Evolutionary conservation across 2,113 vertebrate species (phyloP), one percentile per base, ranked within the genome.

Genomic region (Nannobrachium achirus): DNA sequence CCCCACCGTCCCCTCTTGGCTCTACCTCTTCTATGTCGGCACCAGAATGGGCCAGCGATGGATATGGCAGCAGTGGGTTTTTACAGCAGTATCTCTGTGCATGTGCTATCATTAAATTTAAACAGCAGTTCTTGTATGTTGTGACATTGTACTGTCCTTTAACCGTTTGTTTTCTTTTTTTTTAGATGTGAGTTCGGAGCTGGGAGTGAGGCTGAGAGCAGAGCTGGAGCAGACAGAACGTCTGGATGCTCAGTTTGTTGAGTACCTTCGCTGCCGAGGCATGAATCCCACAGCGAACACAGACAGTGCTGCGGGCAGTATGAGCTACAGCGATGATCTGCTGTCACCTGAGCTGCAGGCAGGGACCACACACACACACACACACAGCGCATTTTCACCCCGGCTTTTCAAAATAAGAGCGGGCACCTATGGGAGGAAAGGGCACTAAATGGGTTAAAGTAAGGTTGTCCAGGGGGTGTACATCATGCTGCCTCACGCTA

Each of bases 321-420:
- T 90, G 88, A 87, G 85, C 52, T 84, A 79, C 75, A 90, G 76
- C 1, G 87, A 91, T n/a, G 96, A 95, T 20, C 70, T 94, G 13
- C 82, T 95, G 15, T 92, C 94, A 14, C 93, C 93, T 48, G 93
- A 95, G 40, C 84, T 98, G 71, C 95, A 97, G 94, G 96, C 96
- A 71, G 14, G 66, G 11, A 9, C 48, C 38, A 33, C 55, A 46
- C 10, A 10, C 13, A 45, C 2, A 46, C 63, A 65, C 42, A 10
- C 39, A 46, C 25, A 33, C 25, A 33, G n/a, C n/a, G n/a, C n/a
- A n/a, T n/a, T n/a, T n/a, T n/a, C n/a, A n/a, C n/a, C n/a, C n/a
- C n/a, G n/a, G n/a, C n/a, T n/a, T n/a, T n/a, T n/a, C n/a, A n/a
- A n/a, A n/a, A n/a, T n/a, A n/a, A n/a, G n/a, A n/a, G n/a, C n/a